phyloP scores from a whole-genome alignment of 2,888 invertebrate genomes.

The Meteorus cinctellus region DNA sequence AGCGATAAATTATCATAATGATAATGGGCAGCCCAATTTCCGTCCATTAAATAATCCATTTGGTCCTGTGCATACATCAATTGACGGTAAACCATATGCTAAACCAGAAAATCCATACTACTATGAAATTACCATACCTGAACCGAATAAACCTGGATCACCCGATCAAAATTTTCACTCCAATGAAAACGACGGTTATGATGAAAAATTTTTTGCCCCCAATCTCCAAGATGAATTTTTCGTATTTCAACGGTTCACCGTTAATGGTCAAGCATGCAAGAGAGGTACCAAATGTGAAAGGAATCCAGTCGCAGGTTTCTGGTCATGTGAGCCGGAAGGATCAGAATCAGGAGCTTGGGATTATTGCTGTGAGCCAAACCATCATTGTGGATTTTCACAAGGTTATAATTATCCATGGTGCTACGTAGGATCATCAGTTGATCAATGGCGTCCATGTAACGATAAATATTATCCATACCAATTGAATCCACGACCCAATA shows the following conservation, averaged over 20 bases:
- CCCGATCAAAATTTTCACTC: background rate
- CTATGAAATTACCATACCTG: constrained; percentile 22
- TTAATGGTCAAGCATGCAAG: constrained; percentile 86
- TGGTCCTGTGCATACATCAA: background rate
- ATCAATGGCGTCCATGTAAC: constrained; percentile 92
- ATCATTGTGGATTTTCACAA: constrained; percentile 88
- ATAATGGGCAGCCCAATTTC: constrained; percentile 48
- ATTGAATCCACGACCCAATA: constrained; percentile 57
- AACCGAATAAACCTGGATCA: constrained; percentile 24
- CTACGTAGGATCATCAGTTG: constrained; percentile 84
- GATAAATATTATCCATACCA: constrained; percentile 84
- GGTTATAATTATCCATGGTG: constrained; percentile 91
- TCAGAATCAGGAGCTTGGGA: constrained; percentile 85
- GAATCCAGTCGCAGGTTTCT: constrained; percentile 85
- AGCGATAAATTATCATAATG: constrained; percentile 21
- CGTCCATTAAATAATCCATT: constrained; percentile 46
- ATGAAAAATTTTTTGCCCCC: constrained; percentile 52
- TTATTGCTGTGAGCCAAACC: constrained; percentile 88
- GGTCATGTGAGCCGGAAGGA: constrained; percentile 88
- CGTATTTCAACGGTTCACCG: constrained; percentile 85
- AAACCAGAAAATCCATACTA: constrained; percentile 40
- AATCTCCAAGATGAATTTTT: constrained; percentile 72
- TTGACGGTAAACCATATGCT: constrained; percentile 15
- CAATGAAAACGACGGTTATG: background rate
- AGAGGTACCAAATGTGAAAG: constrained; percentile 82